Evolutionary conservation across 2,888 invertebrate species (phyloP), one percentile per base, ranked within the genome.

Genomic region (Erannis defoliaria): DNA sequence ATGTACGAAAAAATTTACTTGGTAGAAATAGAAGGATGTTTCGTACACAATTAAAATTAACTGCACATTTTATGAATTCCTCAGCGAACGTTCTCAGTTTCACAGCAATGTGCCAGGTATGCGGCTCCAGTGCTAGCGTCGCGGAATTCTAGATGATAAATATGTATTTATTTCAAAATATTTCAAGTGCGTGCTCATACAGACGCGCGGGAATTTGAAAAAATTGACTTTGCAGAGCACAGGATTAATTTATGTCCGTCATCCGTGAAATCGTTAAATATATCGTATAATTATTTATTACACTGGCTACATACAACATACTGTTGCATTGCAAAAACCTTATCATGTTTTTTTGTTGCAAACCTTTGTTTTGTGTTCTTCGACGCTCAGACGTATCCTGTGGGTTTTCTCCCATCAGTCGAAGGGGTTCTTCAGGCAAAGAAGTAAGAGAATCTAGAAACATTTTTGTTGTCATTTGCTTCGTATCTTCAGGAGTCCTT

Each of bases 71-170:
- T 57, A 59, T 45, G 60, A 67, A 70, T 71, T 62, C 50, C 56
- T 62, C 42, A 21, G 59, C 62, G 50, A 56, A 35, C 64, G 62
- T 66, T 70, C 60, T 58, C 62, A 55, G 66, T 65, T 68, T 63
- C 59, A 63, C 59, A 67, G 62, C 67, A 48, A 53, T 67, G 68
- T 68, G 67, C 71, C 67, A 64, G 71, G 77, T 70, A 74, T 68
- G 72, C 55, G 64, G 67, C 43, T 55, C 55, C 71, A 70, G 60
- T 76, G 72, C 68, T 78, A 73, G 73, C 78, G 77, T 65, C 53
- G 33, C 67, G 74, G 66, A 68, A 79, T 75, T 62, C 58, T 45
- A 51, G 55, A 62, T 29, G 54, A 67, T 69, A 72, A 70, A 68
- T 70, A 66, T 63, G 67, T 64, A 78, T 75, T 42, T 51, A 53